These are phyloP conservation scores for Brachyopa scutellaris DNA, from an alignment of 2,888 invertebrate species.

Conservation along the genomic window DNA sequence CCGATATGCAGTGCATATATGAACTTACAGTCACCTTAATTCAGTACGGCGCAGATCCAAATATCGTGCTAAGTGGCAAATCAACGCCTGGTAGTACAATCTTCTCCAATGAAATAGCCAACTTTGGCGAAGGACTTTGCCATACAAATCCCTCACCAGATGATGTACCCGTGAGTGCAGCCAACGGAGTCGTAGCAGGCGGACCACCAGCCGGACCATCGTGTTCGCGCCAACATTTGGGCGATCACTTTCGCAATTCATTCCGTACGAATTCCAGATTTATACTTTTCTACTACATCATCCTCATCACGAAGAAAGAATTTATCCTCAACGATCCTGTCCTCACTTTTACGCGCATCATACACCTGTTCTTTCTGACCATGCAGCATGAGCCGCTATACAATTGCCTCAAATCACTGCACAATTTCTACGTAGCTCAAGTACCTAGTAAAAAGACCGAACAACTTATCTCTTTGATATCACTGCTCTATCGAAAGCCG, in stretches of 20 bases:
- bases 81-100: constrained; percentile 80
- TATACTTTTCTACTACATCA: constrained; percentile 88
- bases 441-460: constrained; percentile 85
- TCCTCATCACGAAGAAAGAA: constrained; percentile 87
- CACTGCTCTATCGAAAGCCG: constrained; percentile 86
- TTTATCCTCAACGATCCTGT: constrained; percentile 85
- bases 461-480: constrained; percentile 85
- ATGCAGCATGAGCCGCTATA: constrained; percentile 88
- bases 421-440: constrained; percentile 85
- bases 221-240: constrained; percentile 74
- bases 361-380: constrained; percentile 85
- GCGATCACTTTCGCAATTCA: constrained; percentile 80
- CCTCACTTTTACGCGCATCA: constrained; percentile 85
- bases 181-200: constrained; percentile 66
- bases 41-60: constrained; percentile 89
- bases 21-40: constrained; percentile 87
- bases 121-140: constrained; percentile 79
- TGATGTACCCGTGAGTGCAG: constrained; percentile 62
- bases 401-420: constrained; percentile 86
- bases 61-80: constrained; percentile 84
- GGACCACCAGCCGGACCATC: constrained; percentile 69
- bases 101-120: constrained; percentile 81
- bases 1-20: constrained; percentile 87
- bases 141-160: constrained; percentile 72
- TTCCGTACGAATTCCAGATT: constrained; percentile 83